Percentiles rank a stretch among this genome's conserved stretches.
These are phyloP conservation scores for Bucco capensis DNA, from an alignment of 2,113 vertebrate genomes.

Conservation along the genomic window DNA sequence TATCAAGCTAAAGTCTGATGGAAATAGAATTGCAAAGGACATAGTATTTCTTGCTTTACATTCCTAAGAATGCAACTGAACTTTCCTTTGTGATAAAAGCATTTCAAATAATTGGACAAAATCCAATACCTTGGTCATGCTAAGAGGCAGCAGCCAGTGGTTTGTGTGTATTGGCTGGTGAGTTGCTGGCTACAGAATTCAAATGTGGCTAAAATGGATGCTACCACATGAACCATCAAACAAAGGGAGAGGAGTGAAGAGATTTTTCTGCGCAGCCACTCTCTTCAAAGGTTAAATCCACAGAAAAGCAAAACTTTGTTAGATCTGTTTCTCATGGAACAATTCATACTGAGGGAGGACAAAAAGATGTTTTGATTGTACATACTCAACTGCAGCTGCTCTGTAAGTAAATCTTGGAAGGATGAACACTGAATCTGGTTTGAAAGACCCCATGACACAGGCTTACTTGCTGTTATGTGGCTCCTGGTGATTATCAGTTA, in stretches of 20 bases:
- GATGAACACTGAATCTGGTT: background rate
- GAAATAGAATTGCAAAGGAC: background rate
- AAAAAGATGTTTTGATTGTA: background rate
- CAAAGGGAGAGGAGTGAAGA: background rate
- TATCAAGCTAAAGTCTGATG: background rate
- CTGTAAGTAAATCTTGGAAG: background rate
- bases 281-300: background rate
- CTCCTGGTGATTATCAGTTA: background rate
- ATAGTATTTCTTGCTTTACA: background rate
- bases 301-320: background rate
- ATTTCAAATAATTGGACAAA: slow-evolving; percentile 21
- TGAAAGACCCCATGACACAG: background rate
- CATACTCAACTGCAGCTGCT: background rate
- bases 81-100: background rate
- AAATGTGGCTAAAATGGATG: background rate
- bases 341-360: background rate
- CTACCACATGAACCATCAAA: background rate
- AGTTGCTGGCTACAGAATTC: background rate
- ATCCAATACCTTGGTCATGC: slow-evolving; percentile 30
- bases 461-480: background rate
- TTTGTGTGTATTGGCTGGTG: background rate
- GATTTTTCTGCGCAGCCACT: background rate
- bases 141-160: background rate
- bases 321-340: background rate
- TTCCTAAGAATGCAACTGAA: background rate